Evolutionary conservation across 2,113 vertebrate genomes (phyloP).

Genomic region (Aramus guarauna): DNA sequence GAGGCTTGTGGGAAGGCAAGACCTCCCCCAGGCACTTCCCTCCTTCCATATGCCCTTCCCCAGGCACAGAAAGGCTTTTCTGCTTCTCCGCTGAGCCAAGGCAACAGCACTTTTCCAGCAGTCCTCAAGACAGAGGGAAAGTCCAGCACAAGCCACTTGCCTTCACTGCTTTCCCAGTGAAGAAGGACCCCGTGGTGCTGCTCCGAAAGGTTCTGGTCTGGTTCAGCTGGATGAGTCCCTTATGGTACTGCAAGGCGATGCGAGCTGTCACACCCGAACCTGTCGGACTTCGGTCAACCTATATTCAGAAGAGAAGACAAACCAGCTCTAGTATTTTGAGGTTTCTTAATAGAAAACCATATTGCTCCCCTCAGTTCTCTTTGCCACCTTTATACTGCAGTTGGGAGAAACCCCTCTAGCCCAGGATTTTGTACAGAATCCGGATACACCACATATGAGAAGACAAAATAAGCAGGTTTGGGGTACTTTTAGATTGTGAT

Average conservation of each 20-base stretch:
- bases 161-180: conserved; percentile 88
- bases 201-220: conserved; percentile 87
- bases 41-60: not conserved
- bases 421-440: not conserved
- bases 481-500: not conserved
- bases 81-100: not conserved
- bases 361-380: not conserved
- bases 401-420: rapidly evolving
- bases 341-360: not conserved
- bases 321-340: not conserved
- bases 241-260: conserved; percentile 90
- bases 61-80: not conserved
- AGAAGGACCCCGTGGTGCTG: conserved; percentile 83
- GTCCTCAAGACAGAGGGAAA: not conserved
- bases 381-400: not conserved
- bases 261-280: conserved; percentile 94
- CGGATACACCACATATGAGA: not conserved
- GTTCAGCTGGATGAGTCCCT: conserved; percentile 84
- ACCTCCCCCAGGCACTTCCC: not conserved
- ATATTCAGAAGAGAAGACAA: not conserved
- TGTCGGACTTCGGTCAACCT: conserved; percentile 94
- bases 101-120: not conserved
- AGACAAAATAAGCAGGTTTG: not conserved
- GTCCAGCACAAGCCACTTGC: conserved; percentile 52
- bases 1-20: not conserved